Conservation (phyloP, 2,888 invertebrate species). For the Macaria liturata region DNA sequence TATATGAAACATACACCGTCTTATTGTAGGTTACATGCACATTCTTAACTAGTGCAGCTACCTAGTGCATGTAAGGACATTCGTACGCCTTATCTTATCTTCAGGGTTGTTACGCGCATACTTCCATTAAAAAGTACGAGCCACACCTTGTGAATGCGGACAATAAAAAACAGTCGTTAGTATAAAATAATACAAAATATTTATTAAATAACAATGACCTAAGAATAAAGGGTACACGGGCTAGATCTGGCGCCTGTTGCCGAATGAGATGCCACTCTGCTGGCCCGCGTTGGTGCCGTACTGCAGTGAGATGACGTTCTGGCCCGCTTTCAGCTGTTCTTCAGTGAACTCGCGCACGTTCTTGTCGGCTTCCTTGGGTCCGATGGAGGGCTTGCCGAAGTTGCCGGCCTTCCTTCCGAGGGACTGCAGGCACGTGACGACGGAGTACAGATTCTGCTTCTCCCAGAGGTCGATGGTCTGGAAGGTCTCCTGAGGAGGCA, state of each 20-base stretch:
- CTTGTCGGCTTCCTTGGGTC: constrained; percentile 97
- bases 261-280: constrained; percentile 97
- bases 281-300: constrained; percentile 99
- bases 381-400: constrained; percentile 93
- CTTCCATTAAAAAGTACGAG: constrained; percentile 30
- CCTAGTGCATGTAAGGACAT: constrained; percentile 29
- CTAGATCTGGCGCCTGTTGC: constrained; percentile 98
- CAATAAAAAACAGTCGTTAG: constrained; percentile 41
- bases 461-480: constrained; percentile 99
- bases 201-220: constrained; percentile 45
- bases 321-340: constrained; percentile 96
- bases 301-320: constrained; percentile 96
- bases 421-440: constrained; percentile 96
- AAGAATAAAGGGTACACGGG: constrained; percentile 35
- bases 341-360: constrained; percentile 96
- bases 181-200: constrained; percentile 59
- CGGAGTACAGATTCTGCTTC: constrained; percentile 97
- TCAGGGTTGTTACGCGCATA: constrained; percentile 25
- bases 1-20: too few species aligned
- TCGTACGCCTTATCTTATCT: constrained; percentile 52
- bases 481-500: constrained; percentile 96
- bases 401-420: constrained; percentile 95
- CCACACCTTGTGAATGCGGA: constrained; percentile 41
- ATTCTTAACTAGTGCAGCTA: constrained; percentile 1
- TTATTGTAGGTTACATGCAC: too few species aligned